Conservation (phyloP, 1,140 invertebrate species). For the Ladona fulva region DNA sequence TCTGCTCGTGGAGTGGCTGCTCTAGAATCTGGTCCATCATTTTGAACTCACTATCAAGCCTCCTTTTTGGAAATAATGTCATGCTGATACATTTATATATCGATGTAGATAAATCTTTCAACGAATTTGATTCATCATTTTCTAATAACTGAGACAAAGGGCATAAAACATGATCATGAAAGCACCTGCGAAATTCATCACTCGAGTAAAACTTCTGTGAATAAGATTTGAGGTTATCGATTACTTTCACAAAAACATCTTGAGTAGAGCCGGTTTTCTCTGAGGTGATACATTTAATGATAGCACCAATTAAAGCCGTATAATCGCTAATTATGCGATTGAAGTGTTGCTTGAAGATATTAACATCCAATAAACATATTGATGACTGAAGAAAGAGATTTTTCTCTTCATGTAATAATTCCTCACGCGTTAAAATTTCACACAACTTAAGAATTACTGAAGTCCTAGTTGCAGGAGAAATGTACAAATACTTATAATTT, state of each 20-base stretch:
- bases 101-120: neutral
- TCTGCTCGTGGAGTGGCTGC: neutral
- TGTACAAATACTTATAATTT: neutral
- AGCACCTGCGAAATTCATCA: neutral
- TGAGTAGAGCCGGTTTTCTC: neutral
- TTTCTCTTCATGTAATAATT: neutral
- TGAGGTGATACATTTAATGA: neutral
- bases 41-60: neutral
- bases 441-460: neutral
- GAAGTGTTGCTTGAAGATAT: neutral
- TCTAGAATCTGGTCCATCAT: neutral
- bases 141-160: neutral
- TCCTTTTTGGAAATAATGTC: neutral
- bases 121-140: neutral
- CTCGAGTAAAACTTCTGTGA: neutral
- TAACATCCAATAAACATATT: neutral
- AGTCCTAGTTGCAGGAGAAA: neutral
- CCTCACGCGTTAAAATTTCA: neutral
- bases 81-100: neutral
- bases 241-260: neutral
- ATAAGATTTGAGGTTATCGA: neutral
- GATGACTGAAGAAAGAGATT: neutral
- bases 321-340: neutral
- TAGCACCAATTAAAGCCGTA: neutral
- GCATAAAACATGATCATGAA: neutral